These are phyloP conservation scores for Sebastes reedi DNA, from an alignment of 2,797 vertebrate genomes.

Conservation along the genomic window DNA sequence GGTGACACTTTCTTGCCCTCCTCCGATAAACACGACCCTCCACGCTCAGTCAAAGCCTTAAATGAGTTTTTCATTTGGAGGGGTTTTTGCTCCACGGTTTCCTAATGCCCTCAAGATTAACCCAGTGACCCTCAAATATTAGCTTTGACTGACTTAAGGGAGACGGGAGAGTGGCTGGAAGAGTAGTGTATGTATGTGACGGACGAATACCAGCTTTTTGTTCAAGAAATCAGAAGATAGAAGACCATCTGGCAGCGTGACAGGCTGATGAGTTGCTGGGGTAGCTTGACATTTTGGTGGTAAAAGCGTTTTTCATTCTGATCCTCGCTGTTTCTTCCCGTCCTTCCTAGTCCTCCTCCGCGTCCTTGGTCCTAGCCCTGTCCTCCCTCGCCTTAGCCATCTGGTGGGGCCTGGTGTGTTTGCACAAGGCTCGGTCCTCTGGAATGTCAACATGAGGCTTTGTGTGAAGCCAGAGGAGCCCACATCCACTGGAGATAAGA, in stretches of 20 bases:
- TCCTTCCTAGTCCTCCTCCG: slow-evolving; percentile 42
- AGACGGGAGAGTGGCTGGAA: slow-evolving; percentile 8
- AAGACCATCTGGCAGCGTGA: slow-evolving; percentile 20
- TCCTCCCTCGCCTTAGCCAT: slow-evolving; percentile 67
- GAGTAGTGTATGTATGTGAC: not conserved
- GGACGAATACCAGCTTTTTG: not conserved
- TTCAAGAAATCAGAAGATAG: not conserved
- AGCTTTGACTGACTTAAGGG: slow-evolving; percentile 56
- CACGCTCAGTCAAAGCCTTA: slow-evolving; percentile 37
- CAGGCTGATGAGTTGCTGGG: not conserved
- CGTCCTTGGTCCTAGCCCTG: slow-evolving; percentile 46
- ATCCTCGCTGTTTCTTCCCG: slow-evolving; percentile 43
- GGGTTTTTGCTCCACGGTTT: slow-evolving; percentile 40
- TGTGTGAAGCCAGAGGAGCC: slow-evolving; percentile 75
- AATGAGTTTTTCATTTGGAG: slow-evolving; percentile 72
- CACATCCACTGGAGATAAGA: slow-evolving; percentile 75
- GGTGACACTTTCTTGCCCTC: slow-evolving; percentile 25
- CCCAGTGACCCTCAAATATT: slow-evolving; percentile 66
- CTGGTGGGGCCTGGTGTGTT: slow-evolving; percentile 77
- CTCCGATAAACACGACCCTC: slow-evolving; percentile 51
- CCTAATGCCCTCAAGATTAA: slow-evolving; percentile 66
- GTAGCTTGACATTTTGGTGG: slow-evolving; percentile 44
- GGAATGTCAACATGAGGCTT: slow-evolving; percentile 85
- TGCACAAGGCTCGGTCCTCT: slow-evolving; percentile 80
- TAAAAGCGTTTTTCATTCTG: slow-evolving; percentile 30